phyloP scores from a whole-genome alignment of 2,888 invertebrate species.

The Papilio demoleus region DNA sequence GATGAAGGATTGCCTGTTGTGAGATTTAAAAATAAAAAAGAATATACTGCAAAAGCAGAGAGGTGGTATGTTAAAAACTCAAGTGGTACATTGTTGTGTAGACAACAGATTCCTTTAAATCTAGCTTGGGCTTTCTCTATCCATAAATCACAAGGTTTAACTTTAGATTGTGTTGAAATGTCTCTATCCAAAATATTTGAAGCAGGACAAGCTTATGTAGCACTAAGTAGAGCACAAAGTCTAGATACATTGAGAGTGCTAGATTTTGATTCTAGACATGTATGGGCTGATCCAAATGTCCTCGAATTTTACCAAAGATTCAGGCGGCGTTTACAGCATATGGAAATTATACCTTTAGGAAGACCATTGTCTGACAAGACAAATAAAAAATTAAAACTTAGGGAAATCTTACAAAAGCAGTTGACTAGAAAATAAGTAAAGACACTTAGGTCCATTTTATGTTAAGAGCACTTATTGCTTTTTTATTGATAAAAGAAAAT shows the following conservation, averaged over 20 bases:
- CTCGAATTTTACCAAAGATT: conserved; percentile 91
- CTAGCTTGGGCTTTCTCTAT: conserved; percentile 99
- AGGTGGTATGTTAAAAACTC: conserved; percentile 91
- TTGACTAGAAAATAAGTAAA: conserved; percentile 53
- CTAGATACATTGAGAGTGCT: conserved; percentile 92
- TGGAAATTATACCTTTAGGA: conserved; percentile 86
- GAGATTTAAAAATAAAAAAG: conserved; percentile 89
- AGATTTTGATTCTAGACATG: conserved; percentile 93
- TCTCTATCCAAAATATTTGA: conserved; percentile 95
- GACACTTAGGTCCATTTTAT: not conserved
- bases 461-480: not conserved
- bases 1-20: conserved; percentile 89
- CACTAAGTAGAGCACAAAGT: conserved; percentile 95
- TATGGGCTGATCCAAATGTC: conserved; percentile 94
- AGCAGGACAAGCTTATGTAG: conserved; percentile 98
- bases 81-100: conserved; percentile 78
- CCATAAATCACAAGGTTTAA: conserved; percentile 97
- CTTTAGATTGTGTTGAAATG: conserved; percentile 98
- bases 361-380: conserved; percentile 71
- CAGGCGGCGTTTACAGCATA: conserved; percentile 85
- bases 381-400: conserved; percentile 71
- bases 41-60: conserved; percentile 89
- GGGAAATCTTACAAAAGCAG: conserved; percentile 74
- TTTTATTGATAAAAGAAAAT: not conserved
- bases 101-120: conserved; percentile 92